phyloP scores from a whole-genome alignment of 2,113 vertebrate species.

The Leptosomus discolor region DNA sequence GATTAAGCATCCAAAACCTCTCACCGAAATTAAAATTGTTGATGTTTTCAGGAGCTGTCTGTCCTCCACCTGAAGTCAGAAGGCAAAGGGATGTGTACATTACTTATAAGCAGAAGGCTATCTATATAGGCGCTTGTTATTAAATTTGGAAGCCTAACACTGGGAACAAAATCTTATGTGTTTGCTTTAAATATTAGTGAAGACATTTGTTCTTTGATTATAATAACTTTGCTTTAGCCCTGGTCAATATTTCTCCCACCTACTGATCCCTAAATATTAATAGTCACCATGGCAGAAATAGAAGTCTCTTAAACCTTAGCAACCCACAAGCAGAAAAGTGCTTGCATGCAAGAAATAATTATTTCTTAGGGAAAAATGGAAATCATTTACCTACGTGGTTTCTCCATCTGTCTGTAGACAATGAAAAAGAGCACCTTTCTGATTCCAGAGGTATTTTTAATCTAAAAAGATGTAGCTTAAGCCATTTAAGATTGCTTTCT shows the following conservation, averaged over 20 bases:
- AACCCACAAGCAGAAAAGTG: neutral
- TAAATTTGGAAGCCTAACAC: neutral
- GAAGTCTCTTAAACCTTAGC: neutral
- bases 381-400: neutral
- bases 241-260: neutral
- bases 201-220: neutral
- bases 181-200: neutral
- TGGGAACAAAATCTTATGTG: neutral
- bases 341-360: neutral
- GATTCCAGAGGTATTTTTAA: constrained; percentile 4
- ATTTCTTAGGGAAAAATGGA: neutral
- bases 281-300: neutral
- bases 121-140: neutral
- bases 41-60: neutral
- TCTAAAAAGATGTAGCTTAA: neutral
- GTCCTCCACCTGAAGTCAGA: neutral
- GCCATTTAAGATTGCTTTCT: neutral
- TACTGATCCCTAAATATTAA: neutral
- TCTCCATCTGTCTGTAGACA: neutral
- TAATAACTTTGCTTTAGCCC: neutral
- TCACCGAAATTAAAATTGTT: neutral
- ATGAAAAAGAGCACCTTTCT: neutral
- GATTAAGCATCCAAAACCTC: neutral
- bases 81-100: neutral
- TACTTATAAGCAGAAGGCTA: neutral